Conservation (phyloP, 2,113 vertebrate genomes). For the Chitala chitala region DNA sequence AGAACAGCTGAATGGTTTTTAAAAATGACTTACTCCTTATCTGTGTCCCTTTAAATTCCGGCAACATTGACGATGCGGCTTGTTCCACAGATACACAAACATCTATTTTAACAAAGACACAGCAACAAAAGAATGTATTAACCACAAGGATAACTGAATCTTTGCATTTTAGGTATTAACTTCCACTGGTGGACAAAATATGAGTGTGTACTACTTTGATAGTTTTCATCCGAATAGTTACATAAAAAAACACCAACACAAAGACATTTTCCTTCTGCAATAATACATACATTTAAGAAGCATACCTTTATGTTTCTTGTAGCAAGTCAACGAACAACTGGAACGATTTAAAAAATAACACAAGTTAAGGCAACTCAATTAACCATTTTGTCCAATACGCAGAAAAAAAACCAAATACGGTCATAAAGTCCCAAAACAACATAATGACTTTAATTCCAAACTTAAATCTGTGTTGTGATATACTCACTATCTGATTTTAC, state of each 20-base stretch:
- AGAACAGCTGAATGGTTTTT: neutral
- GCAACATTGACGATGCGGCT: neutral
- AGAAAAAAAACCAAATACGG: neutral
- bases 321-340: slow-evolving; percentile 66
- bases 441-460: neutral
- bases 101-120: no score
- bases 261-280: no score
- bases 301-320: slow-evolving; percentile 65
- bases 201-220: no score
- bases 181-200: no score
- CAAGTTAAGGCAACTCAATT: neutral
- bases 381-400: neutral
- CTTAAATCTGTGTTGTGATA: no score
- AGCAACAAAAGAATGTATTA: no score
- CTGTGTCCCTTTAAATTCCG: neutral
- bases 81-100: slow-evolving; percentile 44
- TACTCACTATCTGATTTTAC: slow-evolving; percentile 68
- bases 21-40: neutral
- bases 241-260: neutral
- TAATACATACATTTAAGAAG: neutral
- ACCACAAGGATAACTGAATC: no score
- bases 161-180: no score
- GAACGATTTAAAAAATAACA: slow-evolving; percentile 15
- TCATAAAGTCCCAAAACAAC: neutral
- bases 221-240: no score